Percentiles rank a stretch among this genome's conserved stretches.
phyloP scores from a whole-genome alignment of 2,113 vertebrate species.

The Tiliqua scincoides region DNA sequence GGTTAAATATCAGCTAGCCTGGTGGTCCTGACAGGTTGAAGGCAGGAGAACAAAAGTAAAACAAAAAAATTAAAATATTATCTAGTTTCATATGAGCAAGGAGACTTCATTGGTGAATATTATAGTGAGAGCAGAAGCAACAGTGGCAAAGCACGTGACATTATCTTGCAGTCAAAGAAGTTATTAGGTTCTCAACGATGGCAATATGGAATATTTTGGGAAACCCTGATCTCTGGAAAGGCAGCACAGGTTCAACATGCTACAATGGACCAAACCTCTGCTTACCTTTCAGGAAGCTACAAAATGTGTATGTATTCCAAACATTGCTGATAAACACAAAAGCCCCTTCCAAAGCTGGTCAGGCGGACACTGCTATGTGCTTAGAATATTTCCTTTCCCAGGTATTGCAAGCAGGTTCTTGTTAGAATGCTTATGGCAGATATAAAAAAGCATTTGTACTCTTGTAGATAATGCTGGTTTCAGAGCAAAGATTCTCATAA shows the following conservation, averaged over 20 bases:
- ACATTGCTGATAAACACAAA: background rate
- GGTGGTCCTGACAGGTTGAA: background rate
- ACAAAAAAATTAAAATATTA: no score
- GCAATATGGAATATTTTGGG: no score
- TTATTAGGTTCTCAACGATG: background rate
- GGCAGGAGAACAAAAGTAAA: background rate
- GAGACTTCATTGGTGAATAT: background rate
- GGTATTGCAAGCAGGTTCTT: background rate
- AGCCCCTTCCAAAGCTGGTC: background rate
- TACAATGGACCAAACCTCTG: no score
- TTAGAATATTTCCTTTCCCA: background rate
- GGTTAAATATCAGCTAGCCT: background rate
- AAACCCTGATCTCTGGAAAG: background rate
- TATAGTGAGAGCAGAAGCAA: background rate
- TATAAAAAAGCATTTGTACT: background rate
- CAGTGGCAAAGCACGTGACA: background rate
- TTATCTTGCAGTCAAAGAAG: background rate
- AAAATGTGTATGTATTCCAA: background rate
- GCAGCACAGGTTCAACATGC: background rate
- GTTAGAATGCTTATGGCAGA: background rate
- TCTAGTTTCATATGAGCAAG: background rate
- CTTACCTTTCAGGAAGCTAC: background rate
- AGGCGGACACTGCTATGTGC: background rate
- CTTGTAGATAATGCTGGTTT: background rate
- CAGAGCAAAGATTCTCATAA: background rate